Evolutionary conservation across 2,888 invertebrate species (phyloP), one percentile per base, ranked within the genome.

Genomic region (Piscicola geometra): DNA sequence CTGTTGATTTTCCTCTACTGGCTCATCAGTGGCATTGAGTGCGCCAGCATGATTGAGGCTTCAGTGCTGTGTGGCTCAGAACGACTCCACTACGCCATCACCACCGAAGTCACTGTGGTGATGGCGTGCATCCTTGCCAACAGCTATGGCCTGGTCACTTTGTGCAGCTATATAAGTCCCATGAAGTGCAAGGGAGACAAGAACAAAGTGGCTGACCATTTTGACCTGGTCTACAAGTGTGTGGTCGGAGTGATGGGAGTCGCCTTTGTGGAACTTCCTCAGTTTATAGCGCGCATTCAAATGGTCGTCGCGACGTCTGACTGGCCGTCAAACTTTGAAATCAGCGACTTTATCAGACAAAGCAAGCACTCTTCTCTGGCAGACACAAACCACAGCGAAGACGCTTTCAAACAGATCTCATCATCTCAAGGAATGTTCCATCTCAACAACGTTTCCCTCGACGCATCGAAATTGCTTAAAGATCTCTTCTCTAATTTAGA

Each of bases 131-230:
- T 78, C 33, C 52, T 78, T 32, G 56, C 71, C 30, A 77, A 74
- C 56, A 77, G 76, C 52, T 76, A 76, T 56, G 75, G 68, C 41
- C 35, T 75, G 18, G 78, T 78, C n/a, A 78, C 78, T 0, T 78
- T 80, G 12, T 80, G 80, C 76, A 79, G 78, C 60, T 80, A 78
- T 72, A 69, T 80, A 47, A 78, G 76, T 30, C 80, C 80, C 9
- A 66, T 60, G 36, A 68, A 60, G 5, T 71, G 52, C 50, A 76
- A 28, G 15, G 78, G 70, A 1, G 52, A 75, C 15, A 68, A 47
- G 0, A 33, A 66, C 21, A 25, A 30, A 25, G 67, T 56, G 47
- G 52, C 28, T 18, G 72, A 28, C 0, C 52, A 47, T 21, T 76
- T 76, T 47, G 67, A 76, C 50, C 21, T 66, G 1, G 41, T 76